Evolutionary conservation across 2,113 vertebrate genomes (phyloP).

Genomic region (Rhea pennata): DNA sequence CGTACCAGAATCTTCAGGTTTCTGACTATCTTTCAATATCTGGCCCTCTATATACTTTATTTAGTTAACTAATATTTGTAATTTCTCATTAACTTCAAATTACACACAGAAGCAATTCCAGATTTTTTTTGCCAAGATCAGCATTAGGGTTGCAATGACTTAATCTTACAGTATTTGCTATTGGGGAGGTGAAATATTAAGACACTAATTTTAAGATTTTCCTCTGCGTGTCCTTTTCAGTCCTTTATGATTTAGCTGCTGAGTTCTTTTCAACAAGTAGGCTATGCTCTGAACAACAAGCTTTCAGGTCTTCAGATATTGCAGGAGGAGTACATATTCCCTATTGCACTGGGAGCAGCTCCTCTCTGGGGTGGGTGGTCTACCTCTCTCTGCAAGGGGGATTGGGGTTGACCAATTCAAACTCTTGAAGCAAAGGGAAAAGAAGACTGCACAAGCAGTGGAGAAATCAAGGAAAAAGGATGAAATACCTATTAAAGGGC

Average conservation of each 20-base stretch:
- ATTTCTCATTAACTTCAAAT: neutral
- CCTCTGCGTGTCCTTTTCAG: neutral
- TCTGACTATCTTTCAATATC: neutral
- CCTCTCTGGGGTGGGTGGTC: neutral
- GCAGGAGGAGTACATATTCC: neutral
- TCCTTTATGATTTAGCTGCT: rapidly evolving
- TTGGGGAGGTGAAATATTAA: neutral
- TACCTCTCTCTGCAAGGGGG: rapidly evolving
- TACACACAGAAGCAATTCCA: neutral
- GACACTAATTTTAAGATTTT: neutral
- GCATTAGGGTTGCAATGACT: neutral
- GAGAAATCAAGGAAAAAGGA: neutral
- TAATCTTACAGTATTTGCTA: neutral
- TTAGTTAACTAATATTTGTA: neutral
- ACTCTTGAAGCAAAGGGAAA: neutral
- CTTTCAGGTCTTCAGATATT: rapidly evolving
- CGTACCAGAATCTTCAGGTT: neutral
- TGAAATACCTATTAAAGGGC: neutral
- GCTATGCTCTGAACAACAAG: rapidly evolving
- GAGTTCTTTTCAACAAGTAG: neutral
- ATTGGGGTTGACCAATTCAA: neutral
- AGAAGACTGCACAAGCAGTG: neutral
- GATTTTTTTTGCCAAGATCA: neutral
- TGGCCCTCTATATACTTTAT: neutral
- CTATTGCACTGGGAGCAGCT: neutral